A percentile compares a stretch with the other conserved stretches of the same genome.
Conservation (phyloP, 2,888 invertebrate genomes). For the Heteromurus nitidus region DNA sequence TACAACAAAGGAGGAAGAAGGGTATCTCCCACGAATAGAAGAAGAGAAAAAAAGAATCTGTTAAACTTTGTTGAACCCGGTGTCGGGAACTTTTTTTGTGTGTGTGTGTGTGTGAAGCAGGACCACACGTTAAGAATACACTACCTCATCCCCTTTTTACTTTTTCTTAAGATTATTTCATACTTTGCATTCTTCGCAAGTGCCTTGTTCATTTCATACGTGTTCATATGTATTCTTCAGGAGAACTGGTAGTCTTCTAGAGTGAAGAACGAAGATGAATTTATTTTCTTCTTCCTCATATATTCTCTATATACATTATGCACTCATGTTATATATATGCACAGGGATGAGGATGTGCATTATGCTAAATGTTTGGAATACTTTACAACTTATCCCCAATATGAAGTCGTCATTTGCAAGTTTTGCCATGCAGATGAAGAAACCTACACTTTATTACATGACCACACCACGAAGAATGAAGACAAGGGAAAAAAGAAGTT, state of each 20-base stretch:
- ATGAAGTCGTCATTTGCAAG: slow-evolving; percentile 18
- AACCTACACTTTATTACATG: slow-evolving; percentile 25
- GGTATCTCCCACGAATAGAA: too few species aligned
- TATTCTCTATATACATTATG: background rate
- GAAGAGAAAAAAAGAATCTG: too few species aligned
- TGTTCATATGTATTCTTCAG: slow-evolving; percentile 5
- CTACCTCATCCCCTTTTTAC: too few species aligned
- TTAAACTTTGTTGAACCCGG: too few species aligned
- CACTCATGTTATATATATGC: background rate
- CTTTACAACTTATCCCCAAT: slow-evolving; percentile 24
- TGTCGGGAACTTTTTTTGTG: too few species aligned
- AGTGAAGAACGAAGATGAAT: slow-evolving; percentile 40
- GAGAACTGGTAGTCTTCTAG: too few species aligned
- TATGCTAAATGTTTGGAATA: slow-evolving; percentile 4
- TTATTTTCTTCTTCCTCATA: background rate
- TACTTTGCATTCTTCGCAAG: slow-evolving; percentile 5
- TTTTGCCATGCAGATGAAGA: slow-evolving; percentile 17
- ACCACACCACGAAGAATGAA: slow-evolving; percentile 19
- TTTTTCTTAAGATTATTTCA: slow-evolving; percentile 9
- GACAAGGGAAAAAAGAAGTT: background rate
- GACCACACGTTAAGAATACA: too few species aligned
- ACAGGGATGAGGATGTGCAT: background rate
- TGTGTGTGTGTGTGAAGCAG: too few species aligned
- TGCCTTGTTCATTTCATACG: slow-evolving; percentile 17
- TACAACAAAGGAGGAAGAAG: too few species aligned